phyloP scores from a whole-genome alignment of 2,888 invertebrate genomes.

The Steromphala cineraria region DNA sequence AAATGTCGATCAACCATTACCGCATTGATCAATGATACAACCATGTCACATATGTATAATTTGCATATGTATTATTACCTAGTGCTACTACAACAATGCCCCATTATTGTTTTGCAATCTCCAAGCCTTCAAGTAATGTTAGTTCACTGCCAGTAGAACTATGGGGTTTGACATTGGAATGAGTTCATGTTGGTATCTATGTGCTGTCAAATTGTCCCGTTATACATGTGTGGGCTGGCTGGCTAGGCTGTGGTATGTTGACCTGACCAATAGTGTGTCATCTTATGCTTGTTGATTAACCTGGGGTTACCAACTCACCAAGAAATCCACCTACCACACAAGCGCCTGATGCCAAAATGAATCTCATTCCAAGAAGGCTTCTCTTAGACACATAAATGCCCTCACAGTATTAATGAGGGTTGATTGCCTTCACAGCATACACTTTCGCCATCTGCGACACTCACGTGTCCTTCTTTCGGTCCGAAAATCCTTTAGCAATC shows the following conservation, averaged over 20 bases:
- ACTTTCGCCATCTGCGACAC: background rate
- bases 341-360: slow-evolving; percentile 24
- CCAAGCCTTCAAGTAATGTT: background rate
- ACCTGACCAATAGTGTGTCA: too few species aligned
- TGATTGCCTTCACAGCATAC: background rate
- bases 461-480: background rate
- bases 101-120: background rate
- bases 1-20: background rate
- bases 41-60: background rate
- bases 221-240: background rate
- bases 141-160: background rate
- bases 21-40: background rate
- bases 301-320: background rate
- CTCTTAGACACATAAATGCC: slow-evolving; percentile 23
- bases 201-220: slow-evolving; percentile 7
- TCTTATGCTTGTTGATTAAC: background rate
- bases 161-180: slow-evolving; percentile 8
- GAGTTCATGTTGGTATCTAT: background rate
- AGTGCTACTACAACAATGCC: background rate
- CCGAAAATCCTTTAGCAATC: background rate
- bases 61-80: background rate
- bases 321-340: background rate
- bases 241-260: background rate
- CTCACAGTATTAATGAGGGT: slow-evolving; percentile 46
- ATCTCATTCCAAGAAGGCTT: background rate